phyloP scores from a whole-genome alignment of 2,888 invertebrate genomes.

The Melikaiella ostensackeni region DNA sequence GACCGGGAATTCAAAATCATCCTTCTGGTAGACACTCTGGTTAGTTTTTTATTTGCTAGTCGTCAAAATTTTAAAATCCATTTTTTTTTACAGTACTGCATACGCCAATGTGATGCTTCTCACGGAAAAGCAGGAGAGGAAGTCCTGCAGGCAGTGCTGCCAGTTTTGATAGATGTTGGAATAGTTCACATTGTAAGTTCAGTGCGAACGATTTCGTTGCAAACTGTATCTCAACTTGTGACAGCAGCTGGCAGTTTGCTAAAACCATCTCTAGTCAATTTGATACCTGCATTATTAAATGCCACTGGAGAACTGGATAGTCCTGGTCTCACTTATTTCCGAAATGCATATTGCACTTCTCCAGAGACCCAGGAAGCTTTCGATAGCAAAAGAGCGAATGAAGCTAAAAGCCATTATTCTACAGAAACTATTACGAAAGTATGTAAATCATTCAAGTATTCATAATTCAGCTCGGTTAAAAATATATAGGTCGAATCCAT shows the following conservation, averaged over 20 bases:
- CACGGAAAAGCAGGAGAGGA: constrained; percentile 87
- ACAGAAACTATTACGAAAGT: constrained; percentile 92
- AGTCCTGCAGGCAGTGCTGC: constrained; percentile 86
- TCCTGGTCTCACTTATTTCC: constrained; percentile 82
- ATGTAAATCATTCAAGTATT: constrained; percentile 49
- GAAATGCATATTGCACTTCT: constrained; percentile 81
- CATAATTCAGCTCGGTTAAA: background rate
- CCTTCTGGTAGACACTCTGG: no score
- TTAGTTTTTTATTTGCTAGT: background rate
- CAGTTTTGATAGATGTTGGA: constrained; percentile 88
- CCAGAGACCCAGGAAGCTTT: constrained; percentile 87
- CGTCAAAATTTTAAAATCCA: constrained; percentile 14
- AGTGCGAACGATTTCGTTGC: constrained; percentile 88
- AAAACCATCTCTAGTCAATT: constrained; percentile 87
- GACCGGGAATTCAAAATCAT: no score
- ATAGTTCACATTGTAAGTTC: constrained; percentile 88
- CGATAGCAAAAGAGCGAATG: constrained; percentile 88
- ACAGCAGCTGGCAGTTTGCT: constrained; percentile 88
- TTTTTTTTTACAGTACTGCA: constrained; percentile 81
- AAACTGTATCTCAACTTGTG: constrained; percentile 91
- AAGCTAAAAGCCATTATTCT: constrained; percentile 91
- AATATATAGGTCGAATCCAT: no score
- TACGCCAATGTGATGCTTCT: constrained; percentile 83
- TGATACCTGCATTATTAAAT: constrained; percentile 91
- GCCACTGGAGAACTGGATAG: constrained; percentile 93